phyloP scores from a whole-genome alignment of 2,888 invertebrate genomes.

The Sinotaia quadrata region DNA sequence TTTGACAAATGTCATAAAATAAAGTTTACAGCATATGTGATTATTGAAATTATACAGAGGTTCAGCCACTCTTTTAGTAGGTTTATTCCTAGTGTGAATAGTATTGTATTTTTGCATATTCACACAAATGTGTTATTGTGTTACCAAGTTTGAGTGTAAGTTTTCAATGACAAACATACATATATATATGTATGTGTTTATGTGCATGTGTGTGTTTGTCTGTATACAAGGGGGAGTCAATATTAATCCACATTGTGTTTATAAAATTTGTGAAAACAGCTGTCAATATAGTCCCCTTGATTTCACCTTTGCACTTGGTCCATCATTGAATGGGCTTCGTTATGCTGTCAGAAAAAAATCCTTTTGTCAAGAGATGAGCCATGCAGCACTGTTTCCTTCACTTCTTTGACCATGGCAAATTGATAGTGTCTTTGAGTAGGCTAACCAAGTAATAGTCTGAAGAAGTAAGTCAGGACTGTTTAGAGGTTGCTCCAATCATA shows the following conservation, averaged over 20 bases:
- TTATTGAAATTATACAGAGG: too few species aligned
- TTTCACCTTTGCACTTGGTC: background rate
- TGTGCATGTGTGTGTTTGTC: background rate
- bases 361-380: background rate
- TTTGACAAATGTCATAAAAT: too few species aligned
- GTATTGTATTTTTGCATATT: too few species aligned
- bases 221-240: background rate
- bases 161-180: too few species aligned
- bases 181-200: too few species aligned
- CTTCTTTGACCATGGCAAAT: background rate
- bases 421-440: background rate
- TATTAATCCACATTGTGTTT: background rate
- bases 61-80: too few species aligned
- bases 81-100: too few species aligned
- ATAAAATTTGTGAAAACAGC: background rate
- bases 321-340: background rate
- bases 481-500: background rate
- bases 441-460: background rate
- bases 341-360: background rate
- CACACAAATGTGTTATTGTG: too few species aligned
- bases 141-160: too few species aligned
- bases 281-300: background rate
- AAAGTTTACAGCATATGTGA: too few species aligned
- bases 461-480: background rate
- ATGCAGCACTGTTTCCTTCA: background rate